These are phyloP conservation scores for Drosophila arizonae DNA, from an alignment of 1,140 invertebrate genomes.

Conservation along the genomic window DNA sequence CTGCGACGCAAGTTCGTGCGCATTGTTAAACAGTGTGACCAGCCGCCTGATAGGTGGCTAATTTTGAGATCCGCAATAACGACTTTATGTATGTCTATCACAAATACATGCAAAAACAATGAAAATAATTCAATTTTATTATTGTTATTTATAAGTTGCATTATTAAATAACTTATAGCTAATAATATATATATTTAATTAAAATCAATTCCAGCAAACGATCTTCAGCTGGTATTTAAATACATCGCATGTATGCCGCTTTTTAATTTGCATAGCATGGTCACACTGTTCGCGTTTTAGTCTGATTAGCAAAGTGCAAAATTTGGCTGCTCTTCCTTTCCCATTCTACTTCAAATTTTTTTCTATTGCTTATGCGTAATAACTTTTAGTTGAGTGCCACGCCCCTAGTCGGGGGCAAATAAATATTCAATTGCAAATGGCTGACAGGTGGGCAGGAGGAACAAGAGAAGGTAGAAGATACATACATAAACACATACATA, in stretches of 20 bases:
- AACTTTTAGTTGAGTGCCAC: conserved; percentile 64
- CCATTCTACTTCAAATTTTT: background rate
- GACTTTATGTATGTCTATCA: too few relatives aligned
- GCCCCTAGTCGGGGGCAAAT: conserved; percentile 48
- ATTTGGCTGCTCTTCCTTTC: background rate
- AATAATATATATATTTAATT: too few relatives aligned
- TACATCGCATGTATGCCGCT: too few relatives aligned
- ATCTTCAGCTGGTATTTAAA: too few relatives aligned
- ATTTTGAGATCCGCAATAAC: background rate
- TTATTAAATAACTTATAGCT: too few relatives aligned
- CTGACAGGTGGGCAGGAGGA: background rate
- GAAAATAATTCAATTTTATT: too few relatives aligned
- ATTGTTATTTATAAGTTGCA: too few relatives aligned
- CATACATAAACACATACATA: too few relatives aligned
- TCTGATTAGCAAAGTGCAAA: conserved; percentile 32
- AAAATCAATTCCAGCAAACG: too few relatives aligned
- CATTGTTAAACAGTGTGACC: conserved; percentile 30
- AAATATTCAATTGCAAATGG: conserved; percentile 75
- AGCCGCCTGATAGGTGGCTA: background rate
- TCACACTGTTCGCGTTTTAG: conserved; percentile 20
- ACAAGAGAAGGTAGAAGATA: background rate
- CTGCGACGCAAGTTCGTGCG: conserved; percentile 12
- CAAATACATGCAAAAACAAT: too few relatives aligned
- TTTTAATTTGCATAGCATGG: background rate
- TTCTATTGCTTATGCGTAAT: conserved; percentile 47